Evolutionary conservation across 2,113 vertebrate species (phyloP).

Genomic region (Elaphurus davidianus): DNA sequence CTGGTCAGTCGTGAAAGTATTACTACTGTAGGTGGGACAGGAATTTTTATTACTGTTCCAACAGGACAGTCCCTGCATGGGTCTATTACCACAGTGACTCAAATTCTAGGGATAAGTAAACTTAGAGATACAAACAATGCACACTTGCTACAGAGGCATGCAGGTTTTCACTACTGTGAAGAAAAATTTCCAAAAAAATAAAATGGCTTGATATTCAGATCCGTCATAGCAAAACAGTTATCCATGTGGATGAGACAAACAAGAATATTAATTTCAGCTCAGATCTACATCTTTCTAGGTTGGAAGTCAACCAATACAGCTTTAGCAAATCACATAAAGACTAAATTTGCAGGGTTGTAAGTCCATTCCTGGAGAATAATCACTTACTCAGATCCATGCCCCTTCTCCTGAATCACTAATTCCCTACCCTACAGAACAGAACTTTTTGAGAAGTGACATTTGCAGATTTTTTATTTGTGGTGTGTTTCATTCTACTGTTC

Average conservation of each 20-base stretch:
- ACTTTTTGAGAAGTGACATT: constrained; percentile 80
- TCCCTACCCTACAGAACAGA: constrained; percentile 66
- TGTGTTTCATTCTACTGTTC: constrained; percentile 86
- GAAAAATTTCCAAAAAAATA: constrained; percentile 55
- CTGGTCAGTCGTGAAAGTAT: not conserved
- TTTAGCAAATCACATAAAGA: constrained; percentile 76
- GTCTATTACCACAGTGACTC: not conserved
- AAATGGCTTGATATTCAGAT: constrained; percentile 32
- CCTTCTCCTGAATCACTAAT: constrained; percentile 76
- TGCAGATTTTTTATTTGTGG: constrained; percentile 81
- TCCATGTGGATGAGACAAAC: constrained; percentile 38
- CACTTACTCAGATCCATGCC: constrained; percentile 93
- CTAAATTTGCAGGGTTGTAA: constrained; percentile 58
- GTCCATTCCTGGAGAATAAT: constrained; percentile 25
- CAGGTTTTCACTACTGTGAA: constrained; percentile 45
- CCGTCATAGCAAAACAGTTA: constrained; percentile 33
- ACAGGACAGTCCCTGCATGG: not conserved
- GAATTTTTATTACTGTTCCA: not conserved
- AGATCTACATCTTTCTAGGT: constrained; percentile 77
- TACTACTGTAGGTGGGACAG: not conserved
- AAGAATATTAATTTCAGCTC: constrained; percentile 70
- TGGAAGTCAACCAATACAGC: constrained; percentile 83
- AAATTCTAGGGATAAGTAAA: constrained; percentile 63
- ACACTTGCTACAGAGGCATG: constrained; percentile 58
- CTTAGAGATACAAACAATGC: constrained; percentile 58